These are phyloP conservation scores for Tupiocoris notatus DNA, from an alignment of 2,888 invertebrate species.

Conservation along the genomic window DNA sequence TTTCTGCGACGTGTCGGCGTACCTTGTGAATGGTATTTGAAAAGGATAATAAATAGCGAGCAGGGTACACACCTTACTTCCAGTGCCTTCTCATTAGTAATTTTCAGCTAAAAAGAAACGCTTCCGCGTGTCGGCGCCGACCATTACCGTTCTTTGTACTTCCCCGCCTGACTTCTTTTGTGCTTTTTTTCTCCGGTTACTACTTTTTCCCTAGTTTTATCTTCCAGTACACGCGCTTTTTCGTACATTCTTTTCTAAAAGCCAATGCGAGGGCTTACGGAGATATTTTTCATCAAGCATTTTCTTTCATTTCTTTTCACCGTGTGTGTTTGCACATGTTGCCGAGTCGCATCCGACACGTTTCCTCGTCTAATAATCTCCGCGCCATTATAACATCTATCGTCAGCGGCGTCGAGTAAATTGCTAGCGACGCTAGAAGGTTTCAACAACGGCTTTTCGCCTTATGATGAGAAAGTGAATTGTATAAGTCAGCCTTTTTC, in stretches of 20 bases:
- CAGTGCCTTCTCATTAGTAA: neutral
- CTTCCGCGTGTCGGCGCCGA: too few relatives aligned
- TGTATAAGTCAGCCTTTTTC: neutral
- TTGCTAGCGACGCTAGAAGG: neutral
- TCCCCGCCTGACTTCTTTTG: too few relatives aligned
- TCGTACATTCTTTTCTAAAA: too few relatives aligned
- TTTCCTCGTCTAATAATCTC: neutral
- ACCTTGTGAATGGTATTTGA: neutral
- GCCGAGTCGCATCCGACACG: neutral
- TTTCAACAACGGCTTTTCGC: neutral
- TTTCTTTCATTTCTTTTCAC: neutral
- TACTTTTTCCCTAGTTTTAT: too few relatives aligned
- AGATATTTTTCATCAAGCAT: neutral
- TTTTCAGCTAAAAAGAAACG: neutral
- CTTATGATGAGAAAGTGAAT: neutral
- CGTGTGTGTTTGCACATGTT: too few relatives aligned
- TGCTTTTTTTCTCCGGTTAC: too few relatives aligned
- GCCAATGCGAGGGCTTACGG: too few relatives aligned
- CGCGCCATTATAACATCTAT: neutral
- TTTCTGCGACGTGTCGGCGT: too few relatives aligned
- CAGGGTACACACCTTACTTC: neutral
- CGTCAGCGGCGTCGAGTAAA: neutral
- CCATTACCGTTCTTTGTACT: neutral
- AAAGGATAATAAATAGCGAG: neutral
- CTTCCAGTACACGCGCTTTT: too few relatives aligned